These are phyloP conservation scores for Harpagifer antarcticus DNA, from an alignment of 2,797 vertebrate genomes.

Conservation along the genomic window DNA sequence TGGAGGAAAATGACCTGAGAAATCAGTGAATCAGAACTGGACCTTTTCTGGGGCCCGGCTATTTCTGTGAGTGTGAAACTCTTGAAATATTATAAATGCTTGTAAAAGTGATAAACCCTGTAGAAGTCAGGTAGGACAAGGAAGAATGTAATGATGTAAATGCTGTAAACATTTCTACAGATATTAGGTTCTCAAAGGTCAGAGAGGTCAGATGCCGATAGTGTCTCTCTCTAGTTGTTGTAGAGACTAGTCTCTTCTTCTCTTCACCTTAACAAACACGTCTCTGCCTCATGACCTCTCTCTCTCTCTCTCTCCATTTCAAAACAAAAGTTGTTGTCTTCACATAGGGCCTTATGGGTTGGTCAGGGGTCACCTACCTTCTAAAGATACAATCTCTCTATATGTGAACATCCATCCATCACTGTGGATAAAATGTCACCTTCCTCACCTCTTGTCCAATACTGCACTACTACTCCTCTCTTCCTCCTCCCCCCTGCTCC, in stretches of 20 bases:
- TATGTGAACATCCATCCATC: slow-evolving; percentile 60
- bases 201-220: neutral
- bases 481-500: neutral
- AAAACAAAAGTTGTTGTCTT: slow-evolving; percentile 48
- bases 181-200: neutral
- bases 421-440: slow-evolving; percentile 40
- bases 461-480: slow-evolving; percentile 25
- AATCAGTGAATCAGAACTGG: no score
- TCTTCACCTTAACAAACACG: slow-evolving; percentile 8
- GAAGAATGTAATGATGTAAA: neutral
- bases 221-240: neutral
- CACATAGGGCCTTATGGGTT: slow-evolving; percentile 19
- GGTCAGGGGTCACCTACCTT: slow-evolving; percentile 51
- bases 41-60: no score
- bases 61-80: neutral
- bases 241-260: slow-evolving; percentile 6
- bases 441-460: slow-evolving; percentile 49
- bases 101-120: neutral
- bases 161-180: neutral
- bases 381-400: slow-evolving; percentile 60
- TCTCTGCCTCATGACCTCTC: slow-evolving; percentile 19
- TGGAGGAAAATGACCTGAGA: no score
- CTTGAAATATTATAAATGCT: neutral
- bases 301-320: slow-evolving; percentile 17
- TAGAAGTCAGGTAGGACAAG: neutral